Conservation (phyloP, 1,140 invertebrate genomes). For the Nasonia vitripennis region DNA sequence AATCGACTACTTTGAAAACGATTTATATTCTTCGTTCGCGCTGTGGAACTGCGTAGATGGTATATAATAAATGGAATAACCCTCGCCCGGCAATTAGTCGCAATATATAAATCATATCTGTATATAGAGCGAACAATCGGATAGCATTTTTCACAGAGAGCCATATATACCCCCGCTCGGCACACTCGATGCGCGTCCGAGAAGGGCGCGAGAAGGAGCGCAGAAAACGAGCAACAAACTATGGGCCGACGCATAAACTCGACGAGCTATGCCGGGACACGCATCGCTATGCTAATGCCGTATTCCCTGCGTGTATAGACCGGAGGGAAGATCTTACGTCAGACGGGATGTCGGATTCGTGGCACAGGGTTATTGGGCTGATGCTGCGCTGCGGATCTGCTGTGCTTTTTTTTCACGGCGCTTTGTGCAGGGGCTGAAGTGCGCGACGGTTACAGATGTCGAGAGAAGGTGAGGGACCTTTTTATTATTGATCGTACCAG, state of each 20-base stretch:
- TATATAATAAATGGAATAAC: too few relatives aligned
- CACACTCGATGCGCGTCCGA: too few relatives aligned
- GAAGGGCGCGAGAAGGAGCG: neutral
- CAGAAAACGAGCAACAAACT: neutral
- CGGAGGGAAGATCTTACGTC: slow-evolving; percentile 50
- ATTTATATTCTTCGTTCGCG: too few relatives aligned
- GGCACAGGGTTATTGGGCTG: slow-evolving; percentile 62
- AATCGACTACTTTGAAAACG: neutral
- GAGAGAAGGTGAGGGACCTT: neutral
- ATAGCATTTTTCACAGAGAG: slow-evolving; percentile 55
- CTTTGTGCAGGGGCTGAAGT: neutral
- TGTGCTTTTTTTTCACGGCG: too few relatives aligned
- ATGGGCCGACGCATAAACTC: slow-evolving; percentile 61
- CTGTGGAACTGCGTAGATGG: too few relatives aligned
- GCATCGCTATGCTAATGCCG: slow-evolving; percentile 64
- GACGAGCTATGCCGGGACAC: slow-evolving; percentile 65
- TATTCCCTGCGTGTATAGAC: slow-evolving; percentile 37
- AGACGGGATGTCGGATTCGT: slow-evolving; percentile 51
- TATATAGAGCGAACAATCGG: slow-evolving; percentile 36
- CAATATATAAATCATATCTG: neutral
- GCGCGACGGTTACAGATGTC: neutral
- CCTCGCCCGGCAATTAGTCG: too few relatives aligned
- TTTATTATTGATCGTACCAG: too few relatives aligned
- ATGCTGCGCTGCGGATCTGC: too few relatives aligned
- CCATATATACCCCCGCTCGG: too few relatives aligned